Conservation (phyloP, 2,113 vertebrate genomes). For the Meleagris gallopavo region DNA sequence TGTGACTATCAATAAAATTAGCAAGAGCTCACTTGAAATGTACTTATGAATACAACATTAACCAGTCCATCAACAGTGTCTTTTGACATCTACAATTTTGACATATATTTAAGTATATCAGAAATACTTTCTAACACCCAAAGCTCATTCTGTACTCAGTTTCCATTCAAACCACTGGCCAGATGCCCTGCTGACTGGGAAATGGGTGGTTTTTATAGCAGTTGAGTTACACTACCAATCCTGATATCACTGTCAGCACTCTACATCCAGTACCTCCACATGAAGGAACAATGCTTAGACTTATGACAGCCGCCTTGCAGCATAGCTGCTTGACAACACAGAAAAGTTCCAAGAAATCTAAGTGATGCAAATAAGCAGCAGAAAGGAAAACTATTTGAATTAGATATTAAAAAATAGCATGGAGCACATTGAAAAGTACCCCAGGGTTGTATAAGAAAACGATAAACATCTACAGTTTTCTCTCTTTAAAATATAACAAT, state of each 20-base stretch:
- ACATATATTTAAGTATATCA: neutral
- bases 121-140: neutral
- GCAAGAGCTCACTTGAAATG: neutral
- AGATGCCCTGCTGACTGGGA: neutral
- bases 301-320: neutral
- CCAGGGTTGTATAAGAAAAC: neutral
- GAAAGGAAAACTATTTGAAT: neutral
- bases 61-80: neutral
- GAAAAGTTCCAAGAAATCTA: neutral
- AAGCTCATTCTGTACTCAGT: neutral
- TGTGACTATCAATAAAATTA: neutral
- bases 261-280: neutral
- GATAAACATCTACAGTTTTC: neutral
- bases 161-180: neutral
- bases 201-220: neutral
- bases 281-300: neutral
- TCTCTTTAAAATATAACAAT: neutral
- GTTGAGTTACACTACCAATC: neutral
- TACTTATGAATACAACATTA: neutral
- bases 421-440: neutral
- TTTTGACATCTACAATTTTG: neutral
- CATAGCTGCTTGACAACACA: neutral
- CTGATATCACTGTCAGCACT: rapidly evolving
- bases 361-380: neutral
- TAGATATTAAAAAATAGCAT: neutral